phyloP scores from a whole-genome alignment of 1,140 invertebrate genomes.

The Gonatopus flavifemur region DNA sequence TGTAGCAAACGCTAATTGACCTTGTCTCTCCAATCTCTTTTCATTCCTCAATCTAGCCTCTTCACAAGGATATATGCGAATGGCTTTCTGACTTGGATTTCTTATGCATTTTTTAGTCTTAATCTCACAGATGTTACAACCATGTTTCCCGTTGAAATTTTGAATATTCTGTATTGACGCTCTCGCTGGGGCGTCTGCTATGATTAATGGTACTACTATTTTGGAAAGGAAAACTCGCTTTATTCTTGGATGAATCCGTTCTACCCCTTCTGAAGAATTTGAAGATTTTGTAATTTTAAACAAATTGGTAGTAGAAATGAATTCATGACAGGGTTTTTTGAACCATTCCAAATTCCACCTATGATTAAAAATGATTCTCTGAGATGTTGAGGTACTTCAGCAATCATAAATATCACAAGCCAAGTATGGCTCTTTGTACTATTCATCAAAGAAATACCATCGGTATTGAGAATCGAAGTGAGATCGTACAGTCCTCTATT shows the following conservation, averaged over 20 bases:
- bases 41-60: too few species aligned
- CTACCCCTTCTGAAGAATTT: slow-evolving; percentile 5
- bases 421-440: slow-evolving; percentile 22
- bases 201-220: slow-evolving; percentile 20
- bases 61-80: too few species aligned
- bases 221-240: slow-evolving; percentile 6
- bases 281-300: slow-evolving; percentile 6
- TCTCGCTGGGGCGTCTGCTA: slow-evolving; percentile 30
- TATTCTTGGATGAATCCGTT: slow-evolving; percentile 16
- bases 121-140: slow-evolving; percentile 31
- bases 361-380: slow-evolving; percentile 10
- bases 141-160: slow-evolving; percentile 15
- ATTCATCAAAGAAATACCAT: slow-evolving; percentile 17
- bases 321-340: slow-evolving; percentile 18
- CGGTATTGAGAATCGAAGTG: slow-evolving; percentile 23
- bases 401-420: slow-evolving; percentile 24
- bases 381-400: slow-evolving; percentile 18
- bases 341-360: slow-evolving; percentile 17
- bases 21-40: too few species aligned
- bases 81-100: too few species aligned
- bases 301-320: slow-evolving; percentile 17
- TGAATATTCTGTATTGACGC: slow-evolving; percentile 22
- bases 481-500: too few species aligned
- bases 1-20: too few species aligned
- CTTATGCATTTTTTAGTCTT: slow-evolving; percentile 11